phyloP scores from a whole-genome alignment of 2,113 vertebrate species.

The Talpa occidentalis region DNA sequence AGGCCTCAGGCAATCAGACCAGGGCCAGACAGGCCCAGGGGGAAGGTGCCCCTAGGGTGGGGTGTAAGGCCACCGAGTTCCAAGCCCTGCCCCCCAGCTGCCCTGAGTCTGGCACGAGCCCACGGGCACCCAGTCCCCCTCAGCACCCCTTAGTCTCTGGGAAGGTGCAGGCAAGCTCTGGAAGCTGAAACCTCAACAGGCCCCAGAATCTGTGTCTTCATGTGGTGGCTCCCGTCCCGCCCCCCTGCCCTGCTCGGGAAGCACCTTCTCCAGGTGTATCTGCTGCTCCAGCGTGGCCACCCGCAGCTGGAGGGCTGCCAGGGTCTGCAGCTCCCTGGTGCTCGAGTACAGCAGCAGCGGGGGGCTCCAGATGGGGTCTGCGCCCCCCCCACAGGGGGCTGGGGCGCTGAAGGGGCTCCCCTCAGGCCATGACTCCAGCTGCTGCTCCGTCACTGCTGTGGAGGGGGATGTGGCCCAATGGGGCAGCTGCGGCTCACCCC shows the following conservation, averaged over 20 bases:
- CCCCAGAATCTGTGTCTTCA: not conserved
- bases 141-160: too few species aligned
- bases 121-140: too few species aligned
- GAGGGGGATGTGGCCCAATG: slow-evolving; percentile 37
- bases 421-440: slow-evolving; percentile 78
- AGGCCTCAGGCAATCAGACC: not conserved
- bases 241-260: not conserved
- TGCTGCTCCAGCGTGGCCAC: slow-evolving; percentile 90
- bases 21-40: too few species aligned
- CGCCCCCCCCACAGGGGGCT: fast-evolving
- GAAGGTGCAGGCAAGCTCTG: too few species aligned
- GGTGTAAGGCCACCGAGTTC: too few species aligned
- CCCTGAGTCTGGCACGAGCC: too few species aligned
- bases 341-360: slow-evolving; percentile 89
- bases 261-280: slow-evolving; percentile 91
- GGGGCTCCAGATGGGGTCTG: slow-evolving; percentile 26
- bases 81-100: too few species aligned
- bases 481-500: not conserved
- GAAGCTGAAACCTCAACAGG: not conserved
- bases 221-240: too few species aligned
- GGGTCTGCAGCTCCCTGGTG: slow-evolving; percentile 87
- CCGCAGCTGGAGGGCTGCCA: slow-evolving; percentile 88
- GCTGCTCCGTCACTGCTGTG: slow-evolving; percentile 84
- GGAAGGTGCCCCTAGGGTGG: too few species aligned
- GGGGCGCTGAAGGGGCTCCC: slow-evolving; percentile 46